Percentiles rank a stretch among this genome's conserved stretches.
Conservation (phyloP, 2,113 vertebrate species). For the Archilochus colubris region DNA sequence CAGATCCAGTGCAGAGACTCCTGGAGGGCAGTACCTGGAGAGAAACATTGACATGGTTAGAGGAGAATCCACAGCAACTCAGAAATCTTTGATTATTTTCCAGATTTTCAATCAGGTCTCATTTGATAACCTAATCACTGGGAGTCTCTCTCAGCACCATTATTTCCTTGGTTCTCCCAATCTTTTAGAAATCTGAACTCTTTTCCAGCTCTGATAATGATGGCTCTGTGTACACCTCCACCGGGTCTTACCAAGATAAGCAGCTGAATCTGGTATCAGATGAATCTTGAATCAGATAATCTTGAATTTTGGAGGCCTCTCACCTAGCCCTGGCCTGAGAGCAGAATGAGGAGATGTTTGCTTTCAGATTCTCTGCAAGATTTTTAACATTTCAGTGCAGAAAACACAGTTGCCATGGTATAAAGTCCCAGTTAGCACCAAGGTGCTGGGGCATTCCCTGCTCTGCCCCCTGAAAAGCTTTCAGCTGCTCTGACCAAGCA, state of each 20-base stretch:
- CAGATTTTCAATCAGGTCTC: neutral
- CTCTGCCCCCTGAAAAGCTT: neutral
- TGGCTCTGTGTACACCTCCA: neutral
- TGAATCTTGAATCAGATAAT: no score
- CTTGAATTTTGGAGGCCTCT: neutral
- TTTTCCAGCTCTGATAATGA: neutral
- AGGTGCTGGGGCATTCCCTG: neutral
- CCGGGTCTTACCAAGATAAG: conserved; percentile 29
- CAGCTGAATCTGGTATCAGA: neutral
- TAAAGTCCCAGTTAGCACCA: neutral
- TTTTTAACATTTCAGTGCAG: neutral
- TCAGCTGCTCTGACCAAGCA: neutral
- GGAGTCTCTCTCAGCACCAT: neutral
- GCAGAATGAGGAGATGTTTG: conserved; percentile 29
- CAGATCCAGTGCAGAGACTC: neutral
- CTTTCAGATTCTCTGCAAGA: neutral
- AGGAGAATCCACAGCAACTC: neutral
- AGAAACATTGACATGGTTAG: neutral
- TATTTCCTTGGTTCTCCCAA: neutral
- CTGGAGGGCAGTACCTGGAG: neutral
- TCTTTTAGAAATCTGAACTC: neutral
- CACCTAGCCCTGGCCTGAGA: conserved; percentile 13
- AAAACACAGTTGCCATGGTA: conserved; percentile 48
- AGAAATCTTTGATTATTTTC: neutral
- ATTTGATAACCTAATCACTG: neutral